phyloP scores from a whole-genome alignment of 2,113 vertebrate genomes.

The Chaetorhynchus papuensis region DNA sequence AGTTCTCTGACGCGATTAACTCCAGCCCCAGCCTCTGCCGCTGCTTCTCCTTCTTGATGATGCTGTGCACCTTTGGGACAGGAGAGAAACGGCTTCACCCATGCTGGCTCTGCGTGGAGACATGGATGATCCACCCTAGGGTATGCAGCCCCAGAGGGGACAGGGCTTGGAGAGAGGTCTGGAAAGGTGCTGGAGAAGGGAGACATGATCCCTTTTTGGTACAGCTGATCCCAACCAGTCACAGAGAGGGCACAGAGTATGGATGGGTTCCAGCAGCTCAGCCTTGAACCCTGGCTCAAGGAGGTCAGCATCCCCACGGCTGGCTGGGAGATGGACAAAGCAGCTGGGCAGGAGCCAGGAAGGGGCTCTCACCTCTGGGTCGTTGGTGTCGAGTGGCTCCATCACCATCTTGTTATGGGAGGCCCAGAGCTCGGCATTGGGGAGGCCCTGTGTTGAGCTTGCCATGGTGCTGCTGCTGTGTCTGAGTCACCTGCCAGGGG shows the following conservation, averaged over 20 bases:
- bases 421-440: constrained; percentile 74
- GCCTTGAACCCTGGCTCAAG: background rate
- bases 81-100: background rate
- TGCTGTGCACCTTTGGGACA: constrained; percentile 80
- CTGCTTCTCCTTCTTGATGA: constrained; percentile 93
- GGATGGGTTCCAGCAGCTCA: background rate
- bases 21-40: constrained; percentile 88
- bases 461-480: constrained; percentile 32
- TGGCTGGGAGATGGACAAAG: background rate
- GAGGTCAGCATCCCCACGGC: background rate
- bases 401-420: constrained; percentile 87
- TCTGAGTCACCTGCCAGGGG: background rate
- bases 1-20: constrained; percentile 95
- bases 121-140: background rate
- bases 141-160: background rate
- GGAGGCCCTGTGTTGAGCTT: constrained; percentile 24
- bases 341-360: background rate
- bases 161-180: background rate
- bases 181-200: background rate
- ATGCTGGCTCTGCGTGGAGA: background rate
- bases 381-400: constrained; percentile 80
- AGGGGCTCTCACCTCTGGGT: constrained; percentile 81
- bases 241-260: background rate
- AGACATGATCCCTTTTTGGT: background rate
- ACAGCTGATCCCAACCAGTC: background rate